Percentiles rank a stretch among this genome's conserved stretches.
Conservation (phyloP, 2,113 vertebrate genomes). For the Tonatia bakeri region DNA sequence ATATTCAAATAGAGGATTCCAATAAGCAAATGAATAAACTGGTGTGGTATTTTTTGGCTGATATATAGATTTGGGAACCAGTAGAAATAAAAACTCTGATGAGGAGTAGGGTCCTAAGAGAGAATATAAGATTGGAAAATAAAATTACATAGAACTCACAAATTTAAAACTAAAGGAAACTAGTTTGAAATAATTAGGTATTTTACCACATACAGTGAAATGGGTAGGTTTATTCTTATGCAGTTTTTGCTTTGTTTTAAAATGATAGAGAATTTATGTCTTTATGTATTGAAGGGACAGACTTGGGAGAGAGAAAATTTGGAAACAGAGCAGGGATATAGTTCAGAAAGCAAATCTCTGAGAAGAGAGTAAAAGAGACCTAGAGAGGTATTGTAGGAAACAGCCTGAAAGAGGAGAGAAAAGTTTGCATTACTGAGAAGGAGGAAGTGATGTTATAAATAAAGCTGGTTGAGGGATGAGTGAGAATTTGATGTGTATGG, state of each 20-base stretch:
- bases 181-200: neutral
- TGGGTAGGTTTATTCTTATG: neutral
- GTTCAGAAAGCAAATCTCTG: neutral
- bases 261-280: neutral
- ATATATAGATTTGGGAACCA: neutral
- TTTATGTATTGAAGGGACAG: neutral
- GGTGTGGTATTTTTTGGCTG: neutral
- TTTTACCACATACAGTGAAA: neutral
- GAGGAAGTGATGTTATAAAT: neutral
- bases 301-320: neutral
- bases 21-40: neutral
- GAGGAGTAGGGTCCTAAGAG: neutral
- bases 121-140: neutral
- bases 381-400: neutral
- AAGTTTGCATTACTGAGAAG: neutral
- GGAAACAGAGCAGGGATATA: neutral
- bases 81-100: neutral
- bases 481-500: neutral
- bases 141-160: neutral
- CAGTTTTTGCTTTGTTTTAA: neutral
- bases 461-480: neutral
- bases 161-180: neutral
- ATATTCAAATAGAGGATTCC: neutral
- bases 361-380: neutral
- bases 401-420: neutral